Evolutionary conservation across 2,797 vertebrate species (phyloP).

Genomic region (Takifugu ocellatus): DNA sequence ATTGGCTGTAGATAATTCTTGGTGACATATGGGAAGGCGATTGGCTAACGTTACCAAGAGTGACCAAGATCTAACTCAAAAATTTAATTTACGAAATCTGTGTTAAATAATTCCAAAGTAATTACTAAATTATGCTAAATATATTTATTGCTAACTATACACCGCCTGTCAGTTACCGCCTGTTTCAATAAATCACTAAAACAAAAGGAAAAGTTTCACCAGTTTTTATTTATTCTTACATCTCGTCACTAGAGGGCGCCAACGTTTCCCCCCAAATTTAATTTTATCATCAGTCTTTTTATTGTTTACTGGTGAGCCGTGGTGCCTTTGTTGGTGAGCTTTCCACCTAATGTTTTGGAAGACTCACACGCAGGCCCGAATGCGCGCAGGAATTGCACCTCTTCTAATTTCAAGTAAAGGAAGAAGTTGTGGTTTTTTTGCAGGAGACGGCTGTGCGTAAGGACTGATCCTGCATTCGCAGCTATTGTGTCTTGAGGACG

Average conservation of each 20-base stretch:
- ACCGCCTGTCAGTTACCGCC: no score
- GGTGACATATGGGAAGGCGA: no score
- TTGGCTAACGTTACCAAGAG: no score
- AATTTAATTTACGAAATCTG: no score
- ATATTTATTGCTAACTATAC: no score
- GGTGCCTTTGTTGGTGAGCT: neutral
- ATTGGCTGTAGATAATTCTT: no score
- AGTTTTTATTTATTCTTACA: no score
- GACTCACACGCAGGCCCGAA: neutral
- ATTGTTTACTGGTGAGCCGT: neutral
- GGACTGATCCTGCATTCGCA: constrained; percentile 32
- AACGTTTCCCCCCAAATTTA: neutral
- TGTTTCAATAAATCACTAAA: no score
- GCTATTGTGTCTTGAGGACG: constrained; percentile 30
- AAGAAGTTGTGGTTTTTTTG: neutral
- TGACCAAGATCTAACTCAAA: no score
- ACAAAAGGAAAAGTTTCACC: no score
- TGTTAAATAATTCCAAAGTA: no score
- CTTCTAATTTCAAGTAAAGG: constrained; percentile 13
- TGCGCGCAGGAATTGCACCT: neutral
- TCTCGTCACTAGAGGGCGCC: constrained; percentile 26
- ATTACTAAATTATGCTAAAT: no score
- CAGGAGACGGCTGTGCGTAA: constrained; percentile 42
- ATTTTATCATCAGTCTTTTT: neutral
- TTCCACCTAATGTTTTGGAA: neutral